A percentile compares a stretch with the other conserved stretches of the same genome.
phyloP scores from a whole-genome alignment of 2,888 invertebrate species.

The Drosophila merina region DNA sequence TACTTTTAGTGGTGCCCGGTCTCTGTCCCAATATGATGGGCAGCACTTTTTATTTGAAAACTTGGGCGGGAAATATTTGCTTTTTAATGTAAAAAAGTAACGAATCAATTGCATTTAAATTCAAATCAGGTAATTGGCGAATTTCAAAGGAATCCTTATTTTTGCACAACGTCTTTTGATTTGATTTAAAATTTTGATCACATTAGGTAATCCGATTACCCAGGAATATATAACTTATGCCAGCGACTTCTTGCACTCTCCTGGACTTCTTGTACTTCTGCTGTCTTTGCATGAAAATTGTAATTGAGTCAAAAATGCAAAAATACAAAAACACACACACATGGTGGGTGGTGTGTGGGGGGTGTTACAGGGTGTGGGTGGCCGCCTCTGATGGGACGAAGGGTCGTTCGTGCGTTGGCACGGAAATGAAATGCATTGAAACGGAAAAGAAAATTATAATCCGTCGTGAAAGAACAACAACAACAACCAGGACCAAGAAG shows the following conservation, averaged over 20 bases:
- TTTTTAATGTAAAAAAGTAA: no score
- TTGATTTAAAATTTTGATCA: slow-evolving; percentile 70
- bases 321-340: slow-evolving; percentile 35
- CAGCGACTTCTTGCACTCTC: slow-evolving; percentile 14
- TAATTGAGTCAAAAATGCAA: slow-evolving; percentile 74
- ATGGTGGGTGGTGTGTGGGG: neutral
- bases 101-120: slow-evolving; percentile 3
- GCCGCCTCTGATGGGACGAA: slow-evolving; percentile 14
- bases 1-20: neutral
- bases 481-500: neutral
- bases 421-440: slow-evolving; percentile 77
- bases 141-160: neutral
- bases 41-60: neutral
- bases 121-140: neutral
- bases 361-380: neutral
- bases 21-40: neutral
- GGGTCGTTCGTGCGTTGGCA: slow-evolving; percentile 50
- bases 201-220: slow-evolving; percentile 71
- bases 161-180: slow-evolving; percentile 5
- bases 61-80: neutral
- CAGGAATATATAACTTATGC: slow-evolving; percentile 58
- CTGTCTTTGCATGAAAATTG: slow-evolving; percentile 64
- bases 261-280: neutral
- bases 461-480: slow-evolving; percentile 39
- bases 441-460: slow-evolving; percentile 79